Percentiles rank a stretch among this genome's conserved stretches.
These are phyloP conservation scores for Hipposideros armiger DNA, from an alignment of 2,113 vertebrate species.

Conservation along the genomic window DNA sequence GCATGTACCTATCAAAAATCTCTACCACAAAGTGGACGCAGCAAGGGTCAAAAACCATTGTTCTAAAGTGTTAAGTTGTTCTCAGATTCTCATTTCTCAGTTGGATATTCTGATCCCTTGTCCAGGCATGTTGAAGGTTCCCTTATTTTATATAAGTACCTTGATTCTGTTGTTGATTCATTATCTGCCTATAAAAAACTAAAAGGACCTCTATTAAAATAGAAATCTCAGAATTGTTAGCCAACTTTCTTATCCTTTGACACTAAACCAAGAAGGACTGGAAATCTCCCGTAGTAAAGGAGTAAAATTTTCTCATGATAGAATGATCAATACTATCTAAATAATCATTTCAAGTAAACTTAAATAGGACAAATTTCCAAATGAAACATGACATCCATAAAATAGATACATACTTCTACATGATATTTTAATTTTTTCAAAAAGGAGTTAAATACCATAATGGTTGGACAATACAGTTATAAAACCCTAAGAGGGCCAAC, in stretches of 20 bases:
- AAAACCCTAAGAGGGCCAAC: background rate
- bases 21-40: background rate
- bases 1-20: background rate
- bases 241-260: conserved; percentile 18
- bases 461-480: background rate
- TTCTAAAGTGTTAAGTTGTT: background rate
- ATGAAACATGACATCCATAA: background rate
- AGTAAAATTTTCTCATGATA: conserved; percentile 54
- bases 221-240: background rate
- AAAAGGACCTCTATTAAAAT: conserved; percentile 72
- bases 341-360: conserved; percentile 49
- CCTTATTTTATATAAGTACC: background rate
- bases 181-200: conserved; percentile 81
- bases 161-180: conserved; percentile 13
- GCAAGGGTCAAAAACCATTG: background rate
- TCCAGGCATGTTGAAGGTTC: background rate
- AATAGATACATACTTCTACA: background rate
- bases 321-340: background rate
- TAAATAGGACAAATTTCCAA: conserved; percentile 5
- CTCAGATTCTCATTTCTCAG: background rate
- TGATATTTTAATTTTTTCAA: background rate
- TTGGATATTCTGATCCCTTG: background rate
- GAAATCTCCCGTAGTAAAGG: conserved; percentile 72
- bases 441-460: background rate
- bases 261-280: conserved; percentile 56